Evolutionary conservation across 1,140 invertebrate genomes (phyloP), one percentile per base, ranked within the genome.

Genomic region (Saccostrea cuccullata): DNA sequence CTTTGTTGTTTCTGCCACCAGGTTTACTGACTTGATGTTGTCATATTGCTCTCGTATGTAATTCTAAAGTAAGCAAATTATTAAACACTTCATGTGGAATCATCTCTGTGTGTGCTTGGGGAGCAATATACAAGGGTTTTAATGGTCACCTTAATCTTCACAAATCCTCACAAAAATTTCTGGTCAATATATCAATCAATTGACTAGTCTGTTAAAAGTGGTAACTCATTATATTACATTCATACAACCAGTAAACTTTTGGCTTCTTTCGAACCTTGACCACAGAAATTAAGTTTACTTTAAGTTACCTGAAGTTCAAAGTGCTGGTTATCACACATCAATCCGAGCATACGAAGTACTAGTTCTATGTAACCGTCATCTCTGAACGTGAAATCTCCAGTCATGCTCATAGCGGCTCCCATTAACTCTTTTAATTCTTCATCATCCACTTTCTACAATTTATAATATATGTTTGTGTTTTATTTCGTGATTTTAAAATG

Each of bases 241-340:
- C 40, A 2, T 3, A 2, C 2, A 47, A 58, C 17, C 2, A 58
- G 9, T 58, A 11, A 12, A 58, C 17, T 1, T 15, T 58, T 12
- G 1, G 12, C 13, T 58, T 2, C 56, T 11, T 9, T 2, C 15
- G 73, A 40, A 85, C 56, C 40, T 17, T 15, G 17, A 58, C 11
- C 56, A 2, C 56, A 3, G 2, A 2, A 12, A 58, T 1, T 15
- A 17, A 58, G 9, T 12, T 58, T 1, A 1, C 56, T 58, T 12
- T 11, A 3, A 3, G 26, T 73, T 82, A 94, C 94, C 93, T 94
- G 94, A 23, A 95, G 85, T 8, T 88, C 91, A 30, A 82, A 87
- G 64, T 94, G 89, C 89, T 94, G 94, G 77, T 94, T 94, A 90
- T 94, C 94, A 91, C 94, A 95, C 93, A 95, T 94, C 0, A 92